Base-by-base conservation (phyloP, 2,113 vertebrate genomes). In the Forbesichthys papilliferus region DNA sequence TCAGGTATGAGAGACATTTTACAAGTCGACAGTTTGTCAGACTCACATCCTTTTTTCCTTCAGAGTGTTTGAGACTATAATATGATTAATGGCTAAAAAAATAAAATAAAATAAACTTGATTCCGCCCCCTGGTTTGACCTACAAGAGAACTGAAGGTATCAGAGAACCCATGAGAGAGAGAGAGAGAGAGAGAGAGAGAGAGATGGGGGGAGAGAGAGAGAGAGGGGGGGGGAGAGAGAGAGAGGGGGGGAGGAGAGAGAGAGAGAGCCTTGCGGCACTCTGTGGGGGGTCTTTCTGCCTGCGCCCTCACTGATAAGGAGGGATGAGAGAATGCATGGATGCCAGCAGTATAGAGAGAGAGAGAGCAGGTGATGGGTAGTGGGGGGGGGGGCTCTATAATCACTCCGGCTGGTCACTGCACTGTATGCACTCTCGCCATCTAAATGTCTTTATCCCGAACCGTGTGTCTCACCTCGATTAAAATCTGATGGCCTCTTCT, bases 301-400 rank as follows among this genome's bases (percentile, higher is more conserved):
- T 90, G 88, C 74, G 71, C 74, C 83, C 74, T 8, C 66, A 11
- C 85, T 90, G 88, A 90, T 90, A 90, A 88, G 78, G 13, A 71
- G 55, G 67, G 56, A 66, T 58, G 55, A 70, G 68, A 73, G 64
- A 78, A 81, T 80, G 69, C 33, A 67, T 65, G 58, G 73, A 75
- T 58, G 52, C 10, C 60, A 69, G 66, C 70, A 73, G 47, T 64
- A 54, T 20, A 67, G 75, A 73, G 47, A 66, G 64, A 67, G 75
- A 73, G 47, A 66, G 64, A 54, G 53, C 46, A 68, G 78, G 54
- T 18, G 20, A 56, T 56, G 66, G 16, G 63, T 36, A 42, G 18
- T 11, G 33, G 36, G 61, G 33, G 9, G 33, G 36, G 27, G 59
- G 11, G 14, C 34, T 12, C 61, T 63, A 20, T 48, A 63, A 63